phyloP scores from a whole-genome alignment of 1,140 invertebrate genomes.

The Bombus haemorrhoidalis region DNA sequence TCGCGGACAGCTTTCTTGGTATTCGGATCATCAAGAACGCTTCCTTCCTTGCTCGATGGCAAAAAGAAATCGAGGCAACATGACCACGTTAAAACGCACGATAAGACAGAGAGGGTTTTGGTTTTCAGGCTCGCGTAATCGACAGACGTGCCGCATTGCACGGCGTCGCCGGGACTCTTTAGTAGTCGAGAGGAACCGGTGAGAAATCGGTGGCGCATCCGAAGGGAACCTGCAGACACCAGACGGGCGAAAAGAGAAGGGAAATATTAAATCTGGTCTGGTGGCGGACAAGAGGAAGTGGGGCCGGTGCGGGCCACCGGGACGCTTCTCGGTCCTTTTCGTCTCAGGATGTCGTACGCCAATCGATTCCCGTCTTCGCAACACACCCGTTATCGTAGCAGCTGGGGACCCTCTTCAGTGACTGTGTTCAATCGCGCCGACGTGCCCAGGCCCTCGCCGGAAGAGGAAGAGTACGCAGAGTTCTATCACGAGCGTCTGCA shows the following conservation, averaged over 20 bases:
- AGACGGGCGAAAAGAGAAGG: not conserved
- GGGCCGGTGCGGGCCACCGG: constrained; percentile 35
- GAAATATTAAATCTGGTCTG: not conserved
- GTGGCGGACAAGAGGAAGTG: constrained; percentile 3
- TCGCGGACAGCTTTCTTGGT: not conserved
- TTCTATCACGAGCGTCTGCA: constrained; percentile 90
- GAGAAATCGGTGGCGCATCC: constrained; percentile 32
- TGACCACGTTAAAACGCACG: not conserved
- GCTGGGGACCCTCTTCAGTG: constrained; percentile 85
- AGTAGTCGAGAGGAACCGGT: constrained; percentile 22
- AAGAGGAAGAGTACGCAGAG: constrained; percentile 87
- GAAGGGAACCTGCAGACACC: too few relatives aligned
- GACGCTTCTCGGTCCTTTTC: constrained; percentile 25
- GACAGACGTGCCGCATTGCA: constrained; percentile 42
- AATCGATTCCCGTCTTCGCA: constrained; percentile 85
- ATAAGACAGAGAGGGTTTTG: constrained; percentile 19
- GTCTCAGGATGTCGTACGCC: constrained; percentile 82
- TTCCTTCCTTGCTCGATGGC: not conserved
- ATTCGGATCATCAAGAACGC: not conserved
- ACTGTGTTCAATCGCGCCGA: constrained; percentile 84
- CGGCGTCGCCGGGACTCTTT: constrained; percentile 1
- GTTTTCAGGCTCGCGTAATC: constrained; percentile 50
- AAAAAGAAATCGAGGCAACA: not conserved
- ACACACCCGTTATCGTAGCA: constrained; percentile 85
- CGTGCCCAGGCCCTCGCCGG: constrained; percentile 84